A percentile compares a stretch with the other conserved stretches of the same genome.
phyloP scores from a whole-genome alignment of 2,113 vertebrate genomes.

The Eublepharis macularius region DNA sequence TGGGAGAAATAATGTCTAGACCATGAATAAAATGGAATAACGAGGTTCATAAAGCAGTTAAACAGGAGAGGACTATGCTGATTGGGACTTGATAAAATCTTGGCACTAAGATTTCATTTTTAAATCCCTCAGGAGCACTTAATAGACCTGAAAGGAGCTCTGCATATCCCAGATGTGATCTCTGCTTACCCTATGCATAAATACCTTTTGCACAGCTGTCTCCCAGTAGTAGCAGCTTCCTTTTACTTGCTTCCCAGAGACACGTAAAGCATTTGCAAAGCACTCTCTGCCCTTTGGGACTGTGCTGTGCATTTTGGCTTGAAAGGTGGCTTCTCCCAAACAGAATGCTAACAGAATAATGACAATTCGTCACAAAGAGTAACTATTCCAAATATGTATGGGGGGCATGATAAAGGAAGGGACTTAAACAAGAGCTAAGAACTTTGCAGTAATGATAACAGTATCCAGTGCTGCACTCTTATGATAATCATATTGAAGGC shows the following conservation, averaged over 20 bases:
- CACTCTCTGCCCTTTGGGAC: neutral
- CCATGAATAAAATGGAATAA: conserved; percentile 44
- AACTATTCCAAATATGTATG: neutral
- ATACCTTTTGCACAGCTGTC: neutral
- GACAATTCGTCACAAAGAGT: neutral
- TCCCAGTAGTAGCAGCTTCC: neutral
- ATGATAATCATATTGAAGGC: neutral
- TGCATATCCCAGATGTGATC: neutral
- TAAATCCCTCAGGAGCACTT: neutral
- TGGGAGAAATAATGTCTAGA: conserved; percentile 55
- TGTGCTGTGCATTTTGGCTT: neutral
- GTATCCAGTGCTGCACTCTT: neutral
- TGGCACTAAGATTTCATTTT: neutral
- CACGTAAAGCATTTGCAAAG: neutral
- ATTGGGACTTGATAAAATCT: rapidly evolving
- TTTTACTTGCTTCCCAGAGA: neutral
- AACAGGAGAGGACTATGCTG: neutral
- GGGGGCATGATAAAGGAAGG: neutral
- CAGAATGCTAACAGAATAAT: too few relatives aligned
- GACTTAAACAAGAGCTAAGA: neutral
- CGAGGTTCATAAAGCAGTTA: conserved; percentile 33
- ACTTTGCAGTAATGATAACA: neutral
- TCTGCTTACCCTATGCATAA: neutral
- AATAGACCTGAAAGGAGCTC: neutral
- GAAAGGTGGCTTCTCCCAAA: neutral